A percentile compares a stretch with the other conserved stretches of the same genome.
phyloP scores from a whole-genome alignment of 2,888 invertebrate genomes.

The Drosophila sordidula region DNA sequence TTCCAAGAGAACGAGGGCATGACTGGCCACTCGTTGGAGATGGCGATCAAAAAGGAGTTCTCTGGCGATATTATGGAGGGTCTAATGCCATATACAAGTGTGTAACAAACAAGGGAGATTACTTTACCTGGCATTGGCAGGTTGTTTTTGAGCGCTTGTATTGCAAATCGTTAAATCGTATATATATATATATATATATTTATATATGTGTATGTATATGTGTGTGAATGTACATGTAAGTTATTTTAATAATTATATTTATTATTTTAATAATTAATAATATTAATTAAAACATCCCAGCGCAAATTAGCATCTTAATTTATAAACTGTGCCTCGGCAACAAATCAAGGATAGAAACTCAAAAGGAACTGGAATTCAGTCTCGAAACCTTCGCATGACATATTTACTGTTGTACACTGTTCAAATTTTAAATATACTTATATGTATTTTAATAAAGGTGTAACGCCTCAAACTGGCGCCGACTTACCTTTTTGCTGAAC shows the following conservation, averaged over 20 bases:
- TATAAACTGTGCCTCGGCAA: constrained; percentile 20
- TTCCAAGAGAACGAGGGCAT: constrained; percentile 86
- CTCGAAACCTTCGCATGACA: neutral
- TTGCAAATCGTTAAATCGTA: constrained; percentile 88
- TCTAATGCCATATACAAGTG: constrained; percentile 91
- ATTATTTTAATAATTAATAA: too few relatives aligned
- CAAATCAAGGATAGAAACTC: constrained; percentile 3
- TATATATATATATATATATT: neutral
- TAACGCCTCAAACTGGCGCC: neutral
- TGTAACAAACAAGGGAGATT: constrained; percentile 91
- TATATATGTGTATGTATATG: neutral
- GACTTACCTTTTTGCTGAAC: too few relatives aligned
- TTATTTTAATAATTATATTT: neutral
- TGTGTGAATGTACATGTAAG: constrained; percentile 14
- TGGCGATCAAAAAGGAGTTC: constrained; percentile 93
- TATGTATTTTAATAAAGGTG: constrained; percentile 34
- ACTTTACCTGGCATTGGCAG: constrained; percentile 94
- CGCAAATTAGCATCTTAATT: constrained; percentile 15
- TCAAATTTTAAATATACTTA: constrained; percentile 20
- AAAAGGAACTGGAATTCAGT: constrained; percentile 5
- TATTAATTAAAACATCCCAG: constrained; percentile 21
- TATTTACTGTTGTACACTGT: constrained; percentile 6
- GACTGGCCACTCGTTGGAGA: constrained; percentile 92
- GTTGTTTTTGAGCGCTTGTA: constrained; percentile 90
- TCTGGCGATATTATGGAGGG: constrained; percentile 93